These are phyloP conservation scores for Lutraria lutraria DNA, from an alignment of 2,888 invertebrate genomes.

Conservation along the genomic window DNA sequence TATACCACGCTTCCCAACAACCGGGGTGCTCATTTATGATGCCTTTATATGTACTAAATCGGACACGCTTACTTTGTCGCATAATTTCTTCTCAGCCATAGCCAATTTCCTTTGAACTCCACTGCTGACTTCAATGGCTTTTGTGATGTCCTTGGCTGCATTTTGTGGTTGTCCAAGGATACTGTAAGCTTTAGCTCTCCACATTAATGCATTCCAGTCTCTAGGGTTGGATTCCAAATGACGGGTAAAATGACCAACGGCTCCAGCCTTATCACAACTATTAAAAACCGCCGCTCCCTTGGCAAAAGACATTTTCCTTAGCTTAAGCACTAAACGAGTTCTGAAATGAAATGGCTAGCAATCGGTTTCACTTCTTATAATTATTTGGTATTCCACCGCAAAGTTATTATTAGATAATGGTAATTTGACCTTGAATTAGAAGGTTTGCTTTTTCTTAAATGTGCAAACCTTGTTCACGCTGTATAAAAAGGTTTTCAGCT, in stretches of 20 bases:
- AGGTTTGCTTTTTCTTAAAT: too few species aligned
- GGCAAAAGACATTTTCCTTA: conserved; percentile 19
- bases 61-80: not conserved
- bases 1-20: not conserved
- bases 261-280: conserved; percentile 33
- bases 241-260: conserved; percentile 17
- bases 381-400: not conserved
- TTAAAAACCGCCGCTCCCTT: conserved; percentile 25
- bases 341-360: not conserved
- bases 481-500: too few species aligned
- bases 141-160: not conserved
- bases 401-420: too few species aligned
- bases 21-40: not conserved
- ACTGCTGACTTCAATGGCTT: conserved; percentile 30
- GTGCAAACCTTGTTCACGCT: too few species aligned
- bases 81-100: not conserved
- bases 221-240: not conserved
- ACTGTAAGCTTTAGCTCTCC: conserved; percentile 16
- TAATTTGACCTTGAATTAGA: too few species aligned
- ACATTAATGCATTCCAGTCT: conserved; percentile 28
- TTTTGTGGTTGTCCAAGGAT: conserved; percentile 22
- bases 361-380: not conserved
- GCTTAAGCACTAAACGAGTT: not conserved
- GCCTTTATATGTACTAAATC: not conserved
- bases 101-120: conserved; percentile 26